phyloP scores from a whole-genome alignment of 2,888 invertebrate genomes.

The Globia sparganii region DNA sequence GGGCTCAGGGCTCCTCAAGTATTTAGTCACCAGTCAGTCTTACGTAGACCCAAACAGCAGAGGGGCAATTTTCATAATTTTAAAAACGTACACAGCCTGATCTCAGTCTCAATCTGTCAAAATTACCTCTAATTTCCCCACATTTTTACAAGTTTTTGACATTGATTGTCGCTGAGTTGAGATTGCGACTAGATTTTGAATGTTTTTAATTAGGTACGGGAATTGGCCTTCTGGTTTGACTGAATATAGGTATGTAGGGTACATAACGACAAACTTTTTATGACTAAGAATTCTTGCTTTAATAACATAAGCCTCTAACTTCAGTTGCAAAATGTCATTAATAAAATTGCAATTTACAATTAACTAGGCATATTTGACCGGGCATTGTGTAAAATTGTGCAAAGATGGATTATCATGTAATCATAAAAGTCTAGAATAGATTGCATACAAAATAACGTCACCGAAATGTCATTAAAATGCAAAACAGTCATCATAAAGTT shows the following conservation, averaged over 20 bases:
- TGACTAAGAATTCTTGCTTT: constrained; percentile 11
- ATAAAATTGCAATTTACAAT: constrained; percentile 19
- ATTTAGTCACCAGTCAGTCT: constrained; percentile 15
- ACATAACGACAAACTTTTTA: constrained; percentile 14
- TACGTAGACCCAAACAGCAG: background rate
- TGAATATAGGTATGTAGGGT: background rate
- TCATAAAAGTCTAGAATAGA: constrained; percentile 4
- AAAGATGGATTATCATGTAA: background rate
- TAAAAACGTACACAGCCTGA: too few species aligned
- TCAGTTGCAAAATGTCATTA: constrained; percentile 25
- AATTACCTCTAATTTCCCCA: too few species aligned
- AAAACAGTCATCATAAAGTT: background rate
- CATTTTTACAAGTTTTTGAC: too few species aligned
- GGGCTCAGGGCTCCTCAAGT: constrained; percentile 24
- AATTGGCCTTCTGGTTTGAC: too few species aligned
- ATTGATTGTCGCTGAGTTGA: too few species aligned
- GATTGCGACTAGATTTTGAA: too few species aligned
- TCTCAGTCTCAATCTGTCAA: too few species aligned
- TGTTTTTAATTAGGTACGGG: too few species aligned
- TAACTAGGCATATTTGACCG: constrained; percentile 5
- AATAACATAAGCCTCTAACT: constrained; percentile 12
- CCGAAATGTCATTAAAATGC: background rate
- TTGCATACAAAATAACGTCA: constrained; percentile 4
- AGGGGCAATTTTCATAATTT: too few species aligned
- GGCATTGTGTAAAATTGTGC: constrained; percentile 14